Evolutionary conservation across 2,888 invertebrate species (phyloP).

Genomic region (Lissonota sp.): DNA sequence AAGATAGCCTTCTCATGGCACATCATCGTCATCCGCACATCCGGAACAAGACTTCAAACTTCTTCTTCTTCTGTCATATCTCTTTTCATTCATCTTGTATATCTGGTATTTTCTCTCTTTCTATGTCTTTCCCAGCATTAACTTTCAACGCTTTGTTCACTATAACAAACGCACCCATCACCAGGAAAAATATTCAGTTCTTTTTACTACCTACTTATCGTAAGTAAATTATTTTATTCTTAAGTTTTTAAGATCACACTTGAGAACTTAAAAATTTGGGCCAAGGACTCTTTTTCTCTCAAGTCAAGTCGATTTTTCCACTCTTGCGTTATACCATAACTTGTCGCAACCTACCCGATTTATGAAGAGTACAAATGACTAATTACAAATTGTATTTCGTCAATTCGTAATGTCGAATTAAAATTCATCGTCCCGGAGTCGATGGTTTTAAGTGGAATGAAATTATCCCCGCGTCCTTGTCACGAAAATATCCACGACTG

Average conservation of each 20-base stretch:
- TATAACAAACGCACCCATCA: background rate
- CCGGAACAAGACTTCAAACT: conserved; percentile 56
- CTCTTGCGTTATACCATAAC: too few species aligned
- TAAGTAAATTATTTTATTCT: too few species aligned
- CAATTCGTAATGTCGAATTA: background rate
- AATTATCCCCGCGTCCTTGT: conserved; percentile 36
- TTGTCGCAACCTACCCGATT: too few species aligned
- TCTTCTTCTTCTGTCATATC: background rate
- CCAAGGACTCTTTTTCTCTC: too few species aligned
- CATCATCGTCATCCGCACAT: conserved; percentile 54
- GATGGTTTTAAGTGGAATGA: conserved; percentile 22
- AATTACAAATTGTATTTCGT: conserved; percentile 24
- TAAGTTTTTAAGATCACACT: too few species aligned
- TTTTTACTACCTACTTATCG: too few species aligned
- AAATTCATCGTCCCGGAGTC: conserved; percentile 13
- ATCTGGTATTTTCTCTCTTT: background rate
- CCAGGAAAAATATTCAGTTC: too few species aligned
- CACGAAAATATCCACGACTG: conserved; percentile 9
- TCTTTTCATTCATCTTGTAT: background rate
- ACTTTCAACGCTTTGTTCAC: conserved; percentile 8
- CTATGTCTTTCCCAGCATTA: conserved; percentile 9
- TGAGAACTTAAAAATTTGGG: too few species aligned
- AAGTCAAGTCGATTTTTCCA: too few species aligned
- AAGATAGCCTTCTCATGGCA: conserved; percentile 28
- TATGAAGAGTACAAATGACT: conserved; percentile 13